Percentiles rank a stretch among this genome's conserved stretches.
Conservation (phyloP, 2,113 vertebrate genomes). For the Hymenochirus boettgeri region DNA sequence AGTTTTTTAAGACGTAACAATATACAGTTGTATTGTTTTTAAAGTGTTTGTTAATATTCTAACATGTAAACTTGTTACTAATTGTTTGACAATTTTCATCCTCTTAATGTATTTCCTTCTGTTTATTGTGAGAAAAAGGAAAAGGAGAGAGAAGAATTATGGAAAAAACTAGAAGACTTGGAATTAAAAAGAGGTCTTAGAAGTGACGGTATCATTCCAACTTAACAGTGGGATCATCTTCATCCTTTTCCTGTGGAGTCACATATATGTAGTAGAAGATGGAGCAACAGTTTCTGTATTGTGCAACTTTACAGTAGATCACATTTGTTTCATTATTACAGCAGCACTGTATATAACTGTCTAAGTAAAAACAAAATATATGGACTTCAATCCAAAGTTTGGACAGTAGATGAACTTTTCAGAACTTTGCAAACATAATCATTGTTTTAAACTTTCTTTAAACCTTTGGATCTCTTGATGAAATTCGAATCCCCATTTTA, state of each 20-base stretch:
- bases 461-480: slow-evolving; percentile 68
- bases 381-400: slow-evolving; percentile 79
- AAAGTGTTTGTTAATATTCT: no score
- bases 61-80: no score
- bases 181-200: slow-evolving; percentile 96
- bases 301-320: slow-evolving; percentile 99
- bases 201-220: slow-evolving; percentile 94
- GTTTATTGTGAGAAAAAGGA: slow-evolving; percentile 99
- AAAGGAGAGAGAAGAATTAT: slow-evolving; percentile 95
- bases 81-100: no score
- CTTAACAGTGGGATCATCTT: slow-evolving; percentile 77
- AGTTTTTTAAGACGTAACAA: no score
- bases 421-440: slow-evolving; percentile 75
- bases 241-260: slow-evolving; percentile 73
- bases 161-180: slow-evolving; percentile 98
- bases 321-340: slow-evolving; percentile 98
- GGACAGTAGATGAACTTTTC: slow-evolving; percentile 82
- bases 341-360: slow-evolving; percentile 99
- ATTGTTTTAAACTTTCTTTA: slow-evolving; percentile 77
- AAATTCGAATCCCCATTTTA: slow-evolving; percentile 72
- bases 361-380: slow-evolving; percentile 77
- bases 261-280: slow-evolving; percentile 80
- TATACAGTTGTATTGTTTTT: no score
- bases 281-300: slow-evolving; percentile 88
- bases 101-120: no score